A percentile compares a stretch with the other conserved stretches of the same genome.
These are phyloP conservation scores for Meteorus sp. DNA, from an alignment of 1,140 invertebrate species.

Conservation along the genomic window DNA sequence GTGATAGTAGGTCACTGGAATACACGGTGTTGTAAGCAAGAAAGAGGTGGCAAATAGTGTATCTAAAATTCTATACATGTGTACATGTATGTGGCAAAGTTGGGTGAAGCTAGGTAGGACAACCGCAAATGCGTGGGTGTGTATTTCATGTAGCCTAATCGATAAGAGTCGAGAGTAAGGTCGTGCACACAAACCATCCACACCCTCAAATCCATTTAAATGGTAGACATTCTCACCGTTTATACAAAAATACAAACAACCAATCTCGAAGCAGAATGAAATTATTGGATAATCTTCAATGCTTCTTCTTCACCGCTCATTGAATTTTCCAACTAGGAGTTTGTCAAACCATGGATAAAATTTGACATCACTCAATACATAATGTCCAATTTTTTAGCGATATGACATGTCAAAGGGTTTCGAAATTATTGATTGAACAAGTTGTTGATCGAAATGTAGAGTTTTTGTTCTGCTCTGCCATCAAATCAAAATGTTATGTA, in stretches of 20 bases:
- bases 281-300: too few species aligned
- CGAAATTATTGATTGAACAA: too few species aligned
- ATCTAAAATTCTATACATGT: conserved; percentile 14
- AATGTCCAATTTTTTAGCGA: too few species aligned
- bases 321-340: too few species aligned
- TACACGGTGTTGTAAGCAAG: conserved; percentile 31
- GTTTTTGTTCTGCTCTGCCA: too few species aligned
- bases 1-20: conserved; percentile 48
- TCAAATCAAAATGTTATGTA: too few species aligned
- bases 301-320: too few species aligned
- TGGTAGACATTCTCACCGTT: too few species aligned
- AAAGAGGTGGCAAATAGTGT: not conserved
- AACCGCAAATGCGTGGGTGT: not conserved
- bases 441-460: too few species aligned
- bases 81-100: not conserved
- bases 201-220: not conserved
- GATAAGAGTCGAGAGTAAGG: conserved; percentile 5
- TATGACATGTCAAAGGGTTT: too few species aligned
- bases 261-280: not conserved
- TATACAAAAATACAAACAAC: not conserved
- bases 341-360: too few species aligned
- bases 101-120: conserved; percentile 16
- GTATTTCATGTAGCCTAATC: conserved; percentile 9
- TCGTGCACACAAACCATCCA: not conserved
- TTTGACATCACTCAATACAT: too few species aligned